A percentile compares a stretch with the other conserved stretches of the same genome.
Evolutionary conservation across 2,113 vertebrate genomes (phyloP).

Genomic region (Pelmatolapia mariae): DNA sequence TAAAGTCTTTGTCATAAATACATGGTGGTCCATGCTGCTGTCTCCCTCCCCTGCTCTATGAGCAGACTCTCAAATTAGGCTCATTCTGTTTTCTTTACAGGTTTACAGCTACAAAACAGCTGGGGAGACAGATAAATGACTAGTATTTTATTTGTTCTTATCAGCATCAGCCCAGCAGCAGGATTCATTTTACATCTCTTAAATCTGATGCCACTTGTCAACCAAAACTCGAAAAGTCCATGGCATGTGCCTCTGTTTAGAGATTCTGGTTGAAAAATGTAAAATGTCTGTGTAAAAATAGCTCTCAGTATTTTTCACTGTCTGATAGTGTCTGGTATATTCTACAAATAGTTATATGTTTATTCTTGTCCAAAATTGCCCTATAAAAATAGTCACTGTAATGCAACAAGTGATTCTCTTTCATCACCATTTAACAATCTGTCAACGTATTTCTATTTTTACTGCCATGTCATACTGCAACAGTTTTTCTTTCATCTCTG

Average conservation of each 20-base stretch:
- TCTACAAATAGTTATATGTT: not conserved
- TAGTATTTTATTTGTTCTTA: not conserved
- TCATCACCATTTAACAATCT: not conserved
- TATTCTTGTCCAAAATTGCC: not conserved
- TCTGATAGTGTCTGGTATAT: not conserved
- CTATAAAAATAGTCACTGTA: not conserved
- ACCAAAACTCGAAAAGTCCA: not conserved
- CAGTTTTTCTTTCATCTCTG: not conserved
- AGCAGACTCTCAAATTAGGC: not conserved
- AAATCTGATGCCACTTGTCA: not conserved
- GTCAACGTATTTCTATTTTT: not conserved
- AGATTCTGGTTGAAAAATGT: not conserved
- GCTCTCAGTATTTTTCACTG: not conserved
- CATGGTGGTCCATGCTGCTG: not conserved
- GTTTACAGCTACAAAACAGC: not conserved
- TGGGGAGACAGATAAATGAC: not conserved
- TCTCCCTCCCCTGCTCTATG: not conserved
- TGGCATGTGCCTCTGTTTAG: not conserved
- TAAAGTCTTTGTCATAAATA: not conserved
- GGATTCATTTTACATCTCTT: conserved; percentile 10
- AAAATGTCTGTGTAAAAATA: not conserved
- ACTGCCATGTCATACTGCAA: not conserved
- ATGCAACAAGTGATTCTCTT: not conserved
- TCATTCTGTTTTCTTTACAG: not conserved
- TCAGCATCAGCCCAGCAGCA: not conserved